These are phyloP conservation scores for Stenchaetothrips biformis DNA, from an alignment of 2,888 invertebrate species.

Conservation along the genomic window DNA sequence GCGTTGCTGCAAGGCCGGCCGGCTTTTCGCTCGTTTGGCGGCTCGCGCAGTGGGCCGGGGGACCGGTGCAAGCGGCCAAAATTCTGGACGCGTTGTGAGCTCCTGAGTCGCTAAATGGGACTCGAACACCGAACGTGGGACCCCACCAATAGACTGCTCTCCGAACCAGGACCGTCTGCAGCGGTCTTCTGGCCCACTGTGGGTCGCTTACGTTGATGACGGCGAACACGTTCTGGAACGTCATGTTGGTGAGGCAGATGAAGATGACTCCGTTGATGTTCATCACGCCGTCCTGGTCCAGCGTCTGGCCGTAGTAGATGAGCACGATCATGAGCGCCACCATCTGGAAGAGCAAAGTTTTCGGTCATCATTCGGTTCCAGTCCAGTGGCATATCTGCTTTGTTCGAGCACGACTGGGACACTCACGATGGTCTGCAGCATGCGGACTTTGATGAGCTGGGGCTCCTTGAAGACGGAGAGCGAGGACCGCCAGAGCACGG, in stretches of 20 bases:
- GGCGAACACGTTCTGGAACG: conserved; percentile 91
- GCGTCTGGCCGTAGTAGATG: conserved; percentile 76
- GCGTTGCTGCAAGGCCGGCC: too few relatives aligned
- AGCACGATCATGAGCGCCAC: conserved; percentile 81
- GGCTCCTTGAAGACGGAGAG: conserved; percentile 85
- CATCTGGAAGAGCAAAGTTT: conserved; percentile 57
- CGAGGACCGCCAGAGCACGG: conserved; percentile 88
- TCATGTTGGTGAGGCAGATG: conserved; percentile 85
- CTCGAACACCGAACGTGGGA: too few relatives aligned
- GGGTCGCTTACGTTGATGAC: conserved; percentile 80
- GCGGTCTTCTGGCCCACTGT: too few relatives aligned
- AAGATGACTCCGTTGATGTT: conserved; percentile 92
- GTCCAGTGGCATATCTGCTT: conserved; percentile 1
- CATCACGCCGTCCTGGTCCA: conserved; percentile 84
- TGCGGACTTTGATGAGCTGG: conserved; percentile 78
- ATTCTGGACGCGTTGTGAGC: too few relatives aligned
- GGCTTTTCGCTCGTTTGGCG: too few relatives aligned
- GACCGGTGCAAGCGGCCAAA: too few relatives aligned
- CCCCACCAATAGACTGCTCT: too few relatives aligned
- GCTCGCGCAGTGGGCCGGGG: too few relatives aligned
- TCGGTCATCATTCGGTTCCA: background rate
- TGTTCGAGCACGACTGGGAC: background rate
- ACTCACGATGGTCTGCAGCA: conserved; percentile 83
- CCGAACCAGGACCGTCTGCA: too few relatives aligned
- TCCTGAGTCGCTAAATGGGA: too few relatives aligned